phyloP scores from a whole-genome alignment of 1,140 invertebrate species.

The Delia radicum region DNA sequence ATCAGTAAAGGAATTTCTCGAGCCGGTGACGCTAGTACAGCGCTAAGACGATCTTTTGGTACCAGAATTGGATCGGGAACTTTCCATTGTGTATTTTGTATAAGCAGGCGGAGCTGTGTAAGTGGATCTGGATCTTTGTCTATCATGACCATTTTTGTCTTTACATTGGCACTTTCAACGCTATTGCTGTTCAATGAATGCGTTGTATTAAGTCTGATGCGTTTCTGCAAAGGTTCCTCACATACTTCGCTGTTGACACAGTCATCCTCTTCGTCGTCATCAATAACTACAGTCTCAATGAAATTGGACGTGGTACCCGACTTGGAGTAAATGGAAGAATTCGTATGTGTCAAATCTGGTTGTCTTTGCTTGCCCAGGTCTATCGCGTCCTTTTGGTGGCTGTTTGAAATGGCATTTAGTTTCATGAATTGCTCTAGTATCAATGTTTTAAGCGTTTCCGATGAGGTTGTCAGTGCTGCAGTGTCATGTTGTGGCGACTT shows the following conservation, averaged over 20 bases:
- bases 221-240: constrained; percentile 63
- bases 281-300: constrained; percentile 48
- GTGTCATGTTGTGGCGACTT: constrained; percentile 45
- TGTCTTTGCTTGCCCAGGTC: constrained; percentile 64
- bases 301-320: constrained; percentile 62
- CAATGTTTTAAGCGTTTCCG: constrained; percentile 51
- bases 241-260: constrained; percentile 44
- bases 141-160: constrained; percentile 46
- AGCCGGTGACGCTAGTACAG: constrained; percentile 70
- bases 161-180: not conserved
- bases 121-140: constrained; percentile 65
- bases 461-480: constrained; percentile 46
- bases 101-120: constrained; percentile 71
- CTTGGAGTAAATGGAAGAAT: constrained; percentile 39
- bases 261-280: constrained; percentile 48
- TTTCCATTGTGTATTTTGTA: constrained; percentile 67
- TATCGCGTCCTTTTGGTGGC: constrained; percentile 64
- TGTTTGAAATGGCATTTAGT: constrained; percentile 34
- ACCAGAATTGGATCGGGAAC: constrained; percentile 79
- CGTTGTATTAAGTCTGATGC: constrained; percentile 39
- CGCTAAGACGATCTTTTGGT: constrained; percentile 71
- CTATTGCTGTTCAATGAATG: too few species aligned
- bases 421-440: constrained; percentile 53
- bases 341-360: constrained; percentile 59
- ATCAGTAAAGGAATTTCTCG: constrained; percentile 75